These are phyloP conservation scores for Atrichornis clamosus DNA, from an alignment of 2,113 vertebrate species.

Conservation along the genomic window DNA sequence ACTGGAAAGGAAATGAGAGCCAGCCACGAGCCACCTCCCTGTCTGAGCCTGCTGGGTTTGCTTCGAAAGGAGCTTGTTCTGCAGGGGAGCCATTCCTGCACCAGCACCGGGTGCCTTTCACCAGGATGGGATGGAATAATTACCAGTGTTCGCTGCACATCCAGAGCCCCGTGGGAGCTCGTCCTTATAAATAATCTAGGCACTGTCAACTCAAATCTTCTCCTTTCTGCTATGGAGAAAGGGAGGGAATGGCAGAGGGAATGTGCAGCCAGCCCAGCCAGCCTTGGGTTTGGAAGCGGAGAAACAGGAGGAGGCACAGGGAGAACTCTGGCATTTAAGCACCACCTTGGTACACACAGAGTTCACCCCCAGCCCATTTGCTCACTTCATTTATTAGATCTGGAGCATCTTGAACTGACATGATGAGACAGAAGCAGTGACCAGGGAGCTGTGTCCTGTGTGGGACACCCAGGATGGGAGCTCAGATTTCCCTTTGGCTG, in stretches of 20 bases:
- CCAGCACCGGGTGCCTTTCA: neutral
- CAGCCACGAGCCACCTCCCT: neutral
- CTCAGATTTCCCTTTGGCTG: neutral
- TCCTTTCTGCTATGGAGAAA: neutral
- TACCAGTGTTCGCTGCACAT: neutral
- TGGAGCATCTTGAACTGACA: neutral
- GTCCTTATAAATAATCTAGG: constrained; percentile 32
- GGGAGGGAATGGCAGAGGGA: neutral
- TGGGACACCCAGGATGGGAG: accelerated
- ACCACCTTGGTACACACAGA: neutral
- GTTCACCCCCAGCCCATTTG: neutral
- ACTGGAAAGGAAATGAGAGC: neutral
- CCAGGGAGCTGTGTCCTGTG: accelerated
- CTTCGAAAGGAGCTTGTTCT: neutral
- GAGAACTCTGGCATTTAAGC: neutral
- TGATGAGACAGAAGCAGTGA: neutral
- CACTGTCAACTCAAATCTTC: constrained; percentile 25
- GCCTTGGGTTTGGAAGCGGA: neutral
- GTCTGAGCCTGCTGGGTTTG: neutral
- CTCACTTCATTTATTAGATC: neutral
- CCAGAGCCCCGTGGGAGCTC: neutral
- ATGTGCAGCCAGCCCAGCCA: neutral
- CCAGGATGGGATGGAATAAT: neutral
- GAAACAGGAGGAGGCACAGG: neutral
- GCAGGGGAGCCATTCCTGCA: neutral